Conservation (phyloP, 2,113 vertebrate species). For the Myotis brandtii region DNA sequence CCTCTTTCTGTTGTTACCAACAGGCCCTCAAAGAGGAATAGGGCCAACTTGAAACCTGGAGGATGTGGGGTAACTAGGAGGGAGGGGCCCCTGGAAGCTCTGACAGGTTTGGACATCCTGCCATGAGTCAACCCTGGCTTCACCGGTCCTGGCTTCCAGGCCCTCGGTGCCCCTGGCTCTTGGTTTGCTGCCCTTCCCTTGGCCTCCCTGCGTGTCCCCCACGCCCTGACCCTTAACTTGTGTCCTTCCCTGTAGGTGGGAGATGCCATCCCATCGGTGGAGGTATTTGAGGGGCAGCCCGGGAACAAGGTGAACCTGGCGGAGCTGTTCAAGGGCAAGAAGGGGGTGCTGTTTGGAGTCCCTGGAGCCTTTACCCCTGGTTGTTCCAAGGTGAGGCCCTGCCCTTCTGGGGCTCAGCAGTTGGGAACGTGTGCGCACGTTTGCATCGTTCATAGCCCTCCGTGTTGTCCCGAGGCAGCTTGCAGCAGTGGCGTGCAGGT, state of each 20-base stretch:
- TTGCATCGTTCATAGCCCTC: not conserved
- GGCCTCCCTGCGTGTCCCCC: too few species aligned
- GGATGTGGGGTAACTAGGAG: not conserved
- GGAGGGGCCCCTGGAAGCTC: not conserved
- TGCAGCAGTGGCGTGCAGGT: not conserved
- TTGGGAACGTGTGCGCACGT: not conserved
- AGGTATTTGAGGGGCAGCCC: slow-evolving; percentile 91
- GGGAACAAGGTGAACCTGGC: slow-evolving; percentile 89
- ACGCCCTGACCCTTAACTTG: not conserved
- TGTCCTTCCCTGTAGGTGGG: slow-evolving; percentile 86
- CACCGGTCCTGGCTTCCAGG: not conserved
- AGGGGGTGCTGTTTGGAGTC: slow-evolving; percentile 93
- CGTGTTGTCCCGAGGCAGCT: not conserved
- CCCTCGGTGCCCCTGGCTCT: not conserved
- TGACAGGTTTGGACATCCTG: not conserved
- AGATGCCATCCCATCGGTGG: slow-evolving; percentile 88
- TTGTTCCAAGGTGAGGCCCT: slow-evolving; percentile 90
- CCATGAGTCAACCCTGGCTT: not conserved
- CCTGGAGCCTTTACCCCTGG: slow-evolving; percentile 95
- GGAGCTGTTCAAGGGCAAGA: slow-evolving; percentile 92
- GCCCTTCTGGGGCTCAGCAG: not conserved
- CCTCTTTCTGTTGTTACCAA: slow-evolving; percentile 8
- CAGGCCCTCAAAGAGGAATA: not conserved
- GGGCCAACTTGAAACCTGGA: not conserved
- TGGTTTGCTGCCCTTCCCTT: not conserved